Evolutionary conservation across 1,140 invertebrate species (phyloP).

Genomic region (Colletes gigas): DNA sequence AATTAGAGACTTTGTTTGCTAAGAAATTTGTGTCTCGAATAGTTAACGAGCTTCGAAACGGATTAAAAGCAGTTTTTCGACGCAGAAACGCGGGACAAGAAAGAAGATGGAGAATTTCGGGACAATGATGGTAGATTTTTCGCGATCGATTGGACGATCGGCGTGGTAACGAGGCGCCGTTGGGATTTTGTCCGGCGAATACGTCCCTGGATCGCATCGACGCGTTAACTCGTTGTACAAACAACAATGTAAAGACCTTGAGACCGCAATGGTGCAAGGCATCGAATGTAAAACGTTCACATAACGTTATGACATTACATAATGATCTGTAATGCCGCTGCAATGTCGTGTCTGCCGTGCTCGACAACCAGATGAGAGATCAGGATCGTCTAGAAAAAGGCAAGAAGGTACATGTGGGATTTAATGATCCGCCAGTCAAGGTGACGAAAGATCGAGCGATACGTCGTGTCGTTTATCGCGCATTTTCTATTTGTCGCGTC

Average conservation of each 20-base stretch:
- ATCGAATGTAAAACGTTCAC: conserved; percentile 76
- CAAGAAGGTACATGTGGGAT: conserved; percentile 22
- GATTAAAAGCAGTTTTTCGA: not conserved
- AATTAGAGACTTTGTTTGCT: too few relatives aligned
- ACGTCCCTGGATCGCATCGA: conserved; percentile 67
- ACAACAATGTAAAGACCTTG: conserved; percentile 79
- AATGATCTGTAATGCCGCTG: conserved; percentile 71
- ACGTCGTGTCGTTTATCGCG: conserved; percentile 35
- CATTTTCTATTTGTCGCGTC: conserved; percentile 35
- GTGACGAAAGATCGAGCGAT: conserved; percentile 25
- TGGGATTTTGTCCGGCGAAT: conserved; percentile 50
- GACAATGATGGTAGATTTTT: not conserved
- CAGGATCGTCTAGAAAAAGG: conserved; percentile 46
- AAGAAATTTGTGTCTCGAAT: too few relatives aligned
- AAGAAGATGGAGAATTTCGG: not conserved
- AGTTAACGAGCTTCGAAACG: not conserved
- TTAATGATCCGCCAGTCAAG: conserved; percentile 45
- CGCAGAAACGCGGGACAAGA: not conserved
- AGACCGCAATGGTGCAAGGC: conserved; percentile 71
- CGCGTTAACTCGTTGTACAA: conserved; percentile 75
- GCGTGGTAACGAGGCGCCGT: not conserved
- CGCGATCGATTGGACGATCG: not conserved
- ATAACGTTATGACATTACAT: conserved; percentile 73
- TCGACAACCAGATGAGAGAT: conserved; percentile 54
- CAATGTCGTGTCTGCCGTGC: conserved; percentile 45